Evolutionary conservation across 2,888 invertebrate species (phyloP), one percentile per base, ranked within the genome.

Genomic region (Pyrochroa serraticornis): DNA sequence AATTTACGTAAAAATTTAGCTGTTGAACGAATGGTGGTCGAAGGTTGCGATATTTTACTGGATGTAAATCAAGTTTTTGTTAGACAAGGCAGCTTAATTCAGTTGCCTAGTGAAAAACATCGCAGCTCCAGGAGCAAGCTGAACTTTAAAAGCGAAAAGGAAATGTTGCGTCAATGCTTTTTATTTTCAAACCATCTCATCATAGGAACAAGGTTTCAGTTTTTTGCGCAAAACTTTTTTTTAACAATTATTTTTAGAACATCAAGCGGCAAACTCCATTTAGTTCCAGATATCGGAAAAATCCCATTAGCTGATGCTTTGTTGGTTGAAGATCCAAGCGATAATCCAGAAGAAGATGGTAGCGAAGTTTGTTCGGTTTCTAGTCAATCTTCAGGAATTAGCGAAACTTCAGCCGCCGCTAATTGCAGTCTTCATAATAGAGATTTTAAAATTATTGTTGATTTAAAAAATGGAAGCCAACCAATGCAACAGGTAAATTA

Each of bases 21-120:
- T 0, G 92, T 95, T 30, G 95, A 95, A 78, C 82, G 95, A 43
- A 95, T 95, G 93, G 95, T 95, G 62, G 90, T 94, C 1, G 95
- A 95, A 76, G 95, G 95, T 9, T 95, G 95, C 78, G 95, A 95
- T 75, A 94, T 95, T 70, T 82, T 95, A 38, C 82, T 95, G 46
- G 95, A 95, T 73, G 94, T 95, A 13, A 95, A 94, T 79, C 95
- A 95, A 83, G 93, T 95, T 31, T 95, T 95, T 79, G 93, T 95
- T 36, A 83, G 95, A 65, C 94, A 95, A 87, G 92, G 92, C 36
- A 87, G 87, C 8, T 79, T 93, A 30, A 86, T 91, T 7, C 93
- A 92, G 80, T 85, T 92, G 59, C 84, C 88, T 7, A 77, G 77
- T 33, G 86, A 87, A 47, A 86, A 85, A 71, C 79, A 81, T 32